Conservation (phyloP, 2,888 invertebrate genomes). For the Cheilosia variabilis region DNA sequence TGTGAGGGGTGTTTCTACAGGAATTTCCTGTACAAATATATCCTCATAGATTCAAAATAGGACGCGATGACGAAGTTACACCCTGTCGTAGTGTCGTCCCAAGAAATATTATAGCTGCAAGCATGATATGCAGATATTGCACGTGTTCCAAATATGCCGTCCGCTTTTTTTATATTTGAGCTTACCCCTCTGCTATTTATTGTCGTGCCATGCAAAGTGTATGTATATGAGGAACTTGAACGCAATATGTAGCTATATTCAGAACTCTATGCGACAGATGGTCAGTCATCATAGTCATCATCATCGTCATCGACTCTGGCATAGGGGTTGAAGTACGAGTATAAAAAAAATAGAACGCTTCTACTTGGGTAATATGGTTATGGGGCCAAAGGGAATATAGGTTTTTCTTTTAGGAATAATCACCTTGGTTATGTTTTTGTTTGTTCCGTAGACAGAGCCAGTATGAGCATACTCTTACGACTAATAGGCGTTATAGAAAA, state of each 20-base stretch:
- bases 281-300: constrained; percentile 72
- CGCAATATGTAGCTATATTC: constrained; percentile 66
- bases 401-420: constrained; percentile 47
- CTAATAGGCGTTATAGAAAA: constrained; percentile 10
- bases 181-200: constrained; percentile 37
- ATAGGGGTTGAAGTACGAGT: constrained; percentile 72
- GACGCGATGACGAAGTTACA: constrained; percentile 37
- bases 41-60: constrained; percentile 42
- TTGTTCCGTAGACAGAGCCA: constrained; percentile 20
- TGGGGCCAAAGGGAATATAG: constrained; percentile 14
- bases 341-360: constrained; percentile 11
- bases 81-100: constrained; percentile 17
- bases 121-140: constrained; percentile 76
- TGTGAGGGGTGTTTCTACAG: constrained; percentile 41
- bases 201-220: constrained; percentile 26
- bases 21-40: constrained; percentile 42
- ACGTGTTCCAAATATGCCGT: constrained; percentile 69
- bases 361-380: constrained; percentile 7
- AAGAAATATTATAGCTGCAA: constrained; percentile 66
- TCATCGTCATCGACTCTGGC: constrained; percentile 53
- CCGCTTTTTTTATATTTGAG: constrained; percentile 53
- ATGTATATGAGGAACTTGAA: constrained; percentile 49
- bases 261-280: constrained; percentile 75
- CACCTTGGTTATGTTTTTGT: constrained; percentile 41
- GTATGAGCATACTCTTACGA: background rate